Evolutionary conservation across 2,797 vertebrate genomes (phyloP), one percentile per base, ranked within the genome.

Genomic region (Phaenicophaeus curvirostris): DNA sequence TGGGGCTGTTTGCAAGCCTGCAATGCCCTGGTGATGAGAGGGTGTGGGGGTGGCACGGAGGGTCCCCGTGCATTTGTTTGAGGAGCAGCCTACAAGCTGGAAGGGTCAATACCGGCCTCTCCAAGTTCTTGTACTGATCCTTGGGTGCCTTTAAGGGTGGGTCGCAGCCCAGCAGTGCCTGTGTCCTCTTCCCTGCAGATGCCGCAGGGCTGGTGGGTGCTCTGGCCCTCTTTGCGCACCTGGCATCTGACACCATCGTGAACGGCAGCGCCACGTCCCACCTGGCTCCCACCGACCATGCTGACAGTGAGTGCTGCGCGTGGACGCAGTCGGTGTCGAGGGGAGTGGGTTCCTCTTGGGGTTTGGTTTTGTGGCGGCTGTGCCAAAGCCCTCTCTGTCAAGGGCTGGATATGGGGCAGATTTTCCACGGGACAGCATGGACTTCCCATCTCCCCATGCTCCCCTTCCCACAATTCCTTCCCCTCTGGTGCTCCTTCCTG

Each of bases 211-310:
- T 99, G 93, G 98, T 99, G 93, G 98, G 98, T 24, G 98, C 99
- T 41, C 96, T 99, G 96, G 98, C 99, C 57, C 98, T 98, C 85
- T 99, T 99, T 44, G 98, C 99, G 9, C 99, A 99, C 95, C 97
- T 99, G 93, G 90, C 98, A 0, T 98, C 99, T 0, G 99, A 99
- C 93, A 98, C 99, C 65, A 99, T 99, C 6, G 69, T 99, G 65
- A 99, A 99, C 0, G 99, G 99, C 89, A 98, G 99, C 0, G 99
- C 99, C 72, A 99, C 99, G 0, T 98, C 99, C 17, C 99, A 99
- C 97, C 98, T 98, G 98, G 99, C 99, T 2, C 99, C 99, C 90
- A 98, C 98, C 0, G 99, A 99, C 97, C 98, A 98, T 0, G 99
- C 99, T 3, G 98, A 99, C 97, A 97, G 98, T 99, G 95, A 98